Evolutionary conservation across 2,888 invertebrate species (phyloP).

Genomic region (Cyaniris semiargus): DNA sequence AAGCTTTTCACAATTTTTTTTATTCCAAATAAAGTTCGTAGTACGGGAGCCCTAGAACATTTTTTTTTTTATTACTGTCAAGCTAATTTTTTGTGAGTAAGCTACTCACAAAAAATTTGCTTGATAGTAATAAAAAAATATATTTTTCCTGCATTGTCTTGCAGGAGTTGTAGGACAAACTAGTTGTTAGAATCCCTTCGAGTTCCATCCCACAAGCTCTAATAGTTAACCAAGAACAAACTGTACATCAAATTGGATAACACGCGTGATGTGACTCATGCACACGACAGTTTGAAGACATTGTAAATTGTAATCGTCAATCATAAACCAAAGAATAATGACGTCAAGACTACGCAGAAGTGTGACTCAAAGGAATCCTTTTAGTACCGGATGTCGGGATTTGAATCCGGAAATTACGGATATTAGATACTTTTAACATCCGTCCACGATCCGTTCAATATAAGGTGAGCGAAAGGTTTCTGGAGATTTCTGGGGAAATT

Average conservation of each 20-base stretch:
- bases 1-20: too few relatives aligned
- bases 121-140: too few relatives aligned
- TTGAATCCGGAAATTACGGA: neutral
- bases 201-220: neutral
- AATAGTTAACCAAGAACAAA: neutral
- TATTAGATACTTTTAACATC: conserved; percentile 15
- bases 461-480: neutral
- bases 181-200: neutral
- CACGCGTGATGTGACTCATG: neutral
- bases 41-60: too few relatives aligned
- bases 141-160: too few relatives aligned
- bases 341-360: conserved; percentile 7
- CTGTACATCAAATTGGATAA: neutral
- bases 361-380: neutral
- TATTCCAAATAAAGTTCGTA: too few relatives aligned
- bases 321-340: neutral
- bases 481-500: neutral
- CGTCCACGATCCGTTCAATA: neutral
- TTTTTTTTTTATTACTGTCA: too few relatives aligned
- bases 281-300: neutral
- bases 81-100: too few relatives aligned
- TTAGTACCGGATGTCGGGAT: conserved; percentile 16
- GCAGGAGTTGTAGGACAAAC: neutral
- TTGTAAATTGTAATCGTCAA: conserved; percentile 2
- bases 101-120: too few relatives aligned